Evolutionary conservation across 2,888 invertebrate genomes (phyloP), one percentile per base, ranked within the genome.

Genomic region (Aphidius colemani): DNA sequence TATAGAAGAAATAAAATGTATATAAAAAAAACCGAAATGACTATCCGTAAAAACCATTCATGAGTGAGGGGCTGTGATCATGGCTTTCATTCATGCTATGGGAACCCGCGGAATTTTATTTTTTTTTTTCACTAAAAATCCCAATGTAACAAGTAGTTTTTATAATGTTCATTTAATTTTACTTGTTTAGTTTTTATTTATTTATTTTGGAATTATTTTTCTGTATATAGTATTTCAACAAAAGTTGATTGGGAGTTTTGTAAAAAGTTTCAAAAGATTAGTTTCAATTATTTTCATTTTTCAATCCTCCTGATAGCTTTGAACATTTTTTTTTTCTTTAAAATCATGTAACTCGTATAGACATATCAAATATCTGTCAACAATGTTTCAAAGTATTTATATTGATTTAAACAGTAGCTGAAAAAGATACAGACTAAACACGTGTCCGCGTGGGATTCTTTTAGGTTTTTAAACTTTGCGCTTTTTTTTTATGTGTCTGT

Each of bases 1-100:
- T 30, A 49, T 11, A 13, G 6, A 49, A 18, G 13, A 18, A 18
- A 18, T 18, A 18, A 18, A 18, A 18, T 18, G 2, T 18, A 18
- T 18, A 18, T 18, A 13, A 18, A 18, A 18, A 18, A 18, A 18
- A 18, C 13, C 13, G 13, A 18, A 49, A 49, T 13, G 49, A n/a
- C n/a, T 49, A 30, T 30, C 30, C 2, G 72, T 70, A 69, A 70
- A 48, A 43, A 70, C 10, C 50, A 11, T 50, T 50, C 18, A 50
- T 50, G 30, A 30, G 30, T 30, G 30, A 30, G 30, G 30, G 30
- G 30, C 30, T 30, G 30, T 30, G 3, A 30, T 5, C 30, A 30
- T 5, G 30, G 30, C 0, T 30, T 30, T 30, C 30, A 30, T 30
- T 30, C 30, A 30, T 30, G 30, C 30, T 18, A 50, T 50, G 50